Percentiles rank a stretch among this genome's conserved stretches.
Evolutionary conservation across 1,140 invertebrate genomes (phyloP).

Genomic region (Oryzaephilus surinamensis): DNA sequence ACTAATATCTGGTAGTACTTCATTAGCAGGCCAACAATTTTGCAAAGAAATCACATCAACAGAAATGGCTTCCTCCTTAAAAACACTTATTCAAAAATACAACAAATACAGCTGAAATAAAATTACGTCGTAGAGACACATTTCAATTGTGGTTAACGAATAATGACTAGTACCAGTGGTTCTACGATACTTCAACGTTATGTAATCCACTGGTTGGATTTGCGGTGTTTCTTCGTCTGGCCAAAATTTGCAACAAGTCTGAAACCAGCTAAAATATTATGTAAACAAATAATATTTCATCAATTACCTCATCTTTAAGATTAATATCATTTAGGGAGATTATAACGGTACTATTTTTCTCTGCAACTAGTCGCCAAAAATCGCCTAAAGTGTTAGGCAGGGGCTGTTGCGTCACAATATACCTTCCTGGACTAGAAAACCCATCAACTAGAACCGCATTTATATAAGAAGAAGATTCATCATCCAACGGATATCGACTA

Average conservation of each 20-base stretch:
- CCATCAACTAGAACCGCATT: slow-evolving; percentile 22
- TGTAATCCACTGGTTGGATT: slow-evolving; percentile 11
- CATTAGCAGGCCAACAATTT: slow-evolving; percentile 9
- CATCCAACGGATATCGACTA: slow-evolving; percentile 8
- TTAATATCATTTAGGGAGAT: slow-evolving; percentile 38
- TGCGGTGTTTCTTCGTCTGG: slow-evolving; percentile 9
- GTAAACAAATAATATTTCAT: not conserved
- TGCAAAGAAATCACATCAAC: slow-evolving; percentile 13
- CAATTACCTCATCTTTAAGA: slow-evolving; percentile 15
- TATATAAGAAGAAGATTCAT: slow-evolving; percentile 17
- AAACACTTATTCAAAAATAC: no score
- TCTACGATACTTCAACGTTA: slow-evolving; percentile 7
- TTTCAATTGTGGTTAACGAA: slow-evolving; percentile 7
- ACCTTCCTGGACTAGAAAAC: slow-evolving; percentile 17
- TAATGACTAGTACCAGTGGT: slow-evolving; percentile 3
- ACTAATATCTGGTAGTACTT: slow-evolving; percentile 6
- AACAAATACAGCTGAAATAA: no score
- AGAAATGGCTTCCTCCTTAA: slow-evolving; percentile 2
- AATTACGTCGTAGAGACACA: no score
- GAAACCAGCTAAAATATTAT: no score
- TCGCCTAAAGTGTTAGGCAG: slow-evolving; percentile 40
- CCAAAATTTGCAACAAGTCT: slow-evolving; percentile 16
- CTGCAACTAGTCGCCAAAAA: slow-evolving; percentile 51
- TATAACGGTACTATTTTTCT: slow-evolving; percentile 41
- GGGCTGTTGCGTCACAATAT: slow-evolving; percentile 41